Base-by-base conservation (phyloP, 2,797 vertebrate genomes). In the Myotis pilosus region DNA sequence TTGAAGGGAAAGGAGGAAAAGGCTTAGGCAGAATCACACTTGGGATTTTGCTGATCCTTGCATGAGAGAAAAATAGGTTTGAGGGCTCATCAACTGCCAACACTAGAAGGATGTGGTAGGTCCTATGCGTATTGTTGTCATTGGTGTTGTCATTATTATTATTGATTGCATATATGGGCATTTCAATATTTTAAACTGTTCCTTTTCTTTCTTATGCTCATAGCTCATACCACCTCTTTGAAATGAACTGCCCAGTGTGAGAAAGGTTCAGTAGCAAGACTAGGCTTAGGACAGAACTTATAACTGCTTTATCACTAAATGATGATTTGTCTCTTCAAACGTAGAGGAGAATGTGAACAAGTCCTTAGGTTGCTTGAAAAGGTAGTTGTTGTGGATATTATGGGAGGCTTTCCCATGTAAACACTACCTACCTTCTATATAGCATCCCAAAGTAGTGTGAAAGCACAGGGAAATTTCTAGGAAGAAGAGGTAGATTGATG, bases 41-140 rank as follows among this genome's bases (percentile, higher is more conserved):
- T 91, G 89, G 93, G 91, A 87, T 89, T 97, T 94, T 87, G 60
- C 71, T 75, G 87, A 94, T 94, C 80, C 74, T 80, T 92, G 36
- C 44, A 25, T 33, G 94, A 86, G 41, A 96, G 93, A 95, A 95
- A 97, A 90, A 89, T 93, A 57, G 86, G 19, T 84, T 90, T 88
- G 88, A 74, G 87, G 85, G 64, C 33, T 88, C 94, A 84, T 87
- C 82, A 83, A 3, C 85, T 64, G 41, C 93, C 89, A 76, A 33
- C 36, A n/a, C 79, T 15, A 68, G 75, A 53, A 94, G 80, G 93
- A 92, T 89, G 82, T 74, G 55, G 90, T 92, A 68, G 79, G 62
- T 60, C 71, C 75, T n/a, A 2, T 49, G 41, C 28, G 78, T n/a
- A 57, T 57, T 83, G 51, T 6, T 80, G 76, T 86, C 89, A 36